Evolutionary conservation across 2,113 vertebrate genomes (phyloP).

Genomic region (Girardinichthys multiradiatus): DNA sequence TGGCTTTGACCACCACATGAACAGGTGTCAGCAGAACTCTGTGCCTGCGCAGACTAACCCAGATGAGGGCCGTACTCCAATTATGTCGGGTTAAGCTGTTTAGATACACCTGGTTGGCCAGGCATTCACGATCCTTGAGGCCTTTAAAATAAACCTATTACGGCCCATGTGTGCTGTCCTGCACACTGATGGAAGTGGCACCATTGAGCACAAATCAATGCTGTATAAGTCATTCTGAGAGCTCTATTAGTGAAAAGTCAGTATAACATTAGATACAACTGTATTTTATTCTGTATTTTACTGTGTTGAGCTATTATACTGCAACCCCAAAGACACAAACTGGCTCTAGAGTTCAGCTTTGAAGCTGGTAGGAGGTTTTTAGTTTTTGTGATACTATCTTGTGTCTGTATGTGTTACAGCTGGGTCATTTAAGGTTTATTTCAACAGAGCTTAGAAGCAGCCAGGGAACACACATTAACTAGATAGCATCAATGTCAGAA

Average conservation of each 20-base stretch:
- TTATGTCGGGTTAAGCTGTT: conserved; percentile 62
- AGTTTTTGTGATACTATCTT: not conserved
- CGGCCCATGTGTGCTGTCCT: conserved; percentile 18
- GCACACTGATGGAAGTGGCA: conserved; percentile 26
- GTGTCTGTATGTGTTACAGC: not conserved
- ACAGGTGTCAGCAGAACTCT: conserved; percentile 1
- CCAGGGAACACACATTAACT: not conserved
- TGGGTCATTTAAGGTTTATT: too few relatives aligned
- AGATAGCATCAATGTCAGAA: not conserved
- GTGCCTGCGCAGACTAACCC: conserved; percentile 23
- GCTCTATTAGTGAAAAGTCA: too few relatives aligned
- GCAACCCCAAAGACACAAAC: not conserved
- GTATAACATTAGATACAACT: too few relatives aligned
- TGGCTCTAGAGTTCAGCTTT: not conserved
- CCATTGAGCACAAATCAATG: conserved; percentile 5
- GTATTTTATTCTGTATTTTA: not conserved
- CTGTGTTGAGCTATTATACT: not conserved
- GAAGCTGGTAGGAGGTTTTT: not conserved
- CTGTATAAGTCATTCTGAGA: not conserved
- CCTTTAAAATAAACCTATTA: conserved; percentile 71
- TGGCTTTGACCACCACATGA: not conserved
- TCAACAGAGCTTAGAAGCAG: not conserved
- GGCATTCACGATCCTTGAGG: conserved; percentile 43
- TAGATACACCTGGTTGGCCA: conserved; percentile 47
- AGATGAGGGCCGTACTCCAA: conserved; percentile 37